These are phyloP conservation scores for Drosophila orena DNA, from an alignment of 1,140 invertebrate genomes.

Conservation along the genomic window DNA sequence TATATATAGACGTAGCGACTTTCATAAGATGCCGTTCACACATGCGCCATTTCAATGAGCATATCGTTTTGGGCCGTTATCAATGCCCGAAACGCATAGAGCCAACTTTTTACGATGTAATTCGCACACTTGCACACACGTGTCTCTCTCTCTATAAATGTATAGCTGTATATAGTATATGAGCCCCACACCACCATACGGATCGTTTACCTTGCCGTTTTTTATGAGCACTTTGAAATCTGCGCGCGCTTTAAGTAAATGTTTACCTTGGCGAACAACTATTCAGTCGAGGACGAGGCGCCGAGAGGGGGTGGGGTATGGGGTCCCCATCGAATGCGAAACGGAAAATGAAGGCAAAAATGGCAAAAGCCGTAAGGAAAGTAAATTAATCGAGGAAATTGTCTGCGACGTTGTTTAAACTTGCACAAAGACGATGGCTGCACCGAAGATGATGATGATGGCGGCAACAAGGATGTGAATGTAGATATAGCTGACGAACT, in stretches of 20 bases:
- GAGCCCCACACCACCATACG: slow-evolving; percentile 7
- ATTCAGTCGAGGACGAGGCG: slow-evolving; percentile 26
- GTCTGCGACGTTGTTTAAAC: slow-evolving; percentile 79
- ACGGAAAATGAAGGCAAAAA: slow-evolving; percentile 75
- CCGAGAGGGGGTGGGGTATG: background rate
- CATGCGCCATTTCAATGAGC: slow-evolving; percentile 66
- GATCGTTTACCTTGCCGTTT: slow-evolving; percentile 60
- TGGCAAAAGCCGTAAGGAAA: slow-evolving; percentile 74
- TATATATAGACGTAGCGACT: slow-evolving; percentile 22
- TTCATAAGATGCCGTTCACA: slow-evolving; percentile 73
- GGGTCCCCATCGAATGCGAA: slow-evolving; percentile 54
- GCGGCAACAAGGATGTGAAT: slow-evolving; percentile 25
- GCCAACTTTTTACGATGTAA: slow-evolving; percentile 77
- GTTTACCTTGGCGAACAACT: slow-evolving; percentile 77
- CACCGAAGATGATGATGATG: slow-evolving; percentile 21
- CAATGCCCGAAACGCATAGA: slow-evolving; percentile 76
- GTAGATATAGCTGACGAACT: slow-evolving; percentile 18
- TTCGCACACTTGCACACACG: slow-evolving; percentile 57
- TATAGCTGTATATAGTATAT: background rate
- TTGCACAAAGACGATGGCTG: slow-evolving; percentile 70
- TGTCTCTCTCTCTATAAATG: slow-evolving; percentile 4
- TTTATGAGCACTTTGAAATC: slow-evolving; percentile 78
- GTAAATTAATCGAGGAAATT: slow-evolving; percentile 83
- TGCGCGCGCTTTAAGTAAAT: slow-evolving; percentile 78
- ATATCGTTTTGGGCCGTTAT: slow-evolving; percentile 69